Percentiles rank a stretch among this genome's conserved stretches.
phyloP scores from a whole-genome alignment of 2,888 invertebrate species.

The Pinctada fucata region DNA sequence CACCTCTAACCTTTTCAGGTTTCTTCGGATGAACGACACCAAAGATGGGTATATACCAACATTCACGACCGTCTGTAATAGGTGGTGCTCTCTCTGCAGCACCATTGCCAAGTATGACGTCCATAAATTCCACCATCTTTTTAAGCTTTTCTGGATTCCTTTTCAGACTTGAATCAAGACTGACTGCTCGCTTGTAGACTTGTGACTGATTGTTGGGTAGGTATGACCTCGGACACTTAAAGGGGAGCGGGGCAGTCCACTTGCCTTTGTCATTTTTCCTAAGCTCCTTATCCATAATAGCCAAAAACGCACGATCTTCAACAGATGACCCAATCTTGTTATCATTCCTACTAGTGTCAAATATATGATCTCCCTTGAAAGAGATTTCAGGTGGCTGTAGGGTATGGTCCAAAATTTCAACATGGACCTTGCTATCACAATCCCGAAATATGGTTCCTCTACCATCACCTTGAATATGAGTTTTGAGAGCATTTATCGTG shows the following conservation, averaged over 20 bases:
- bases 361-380: constrained; percentile 16
- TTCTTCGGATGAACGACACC: constrained; percentile 44
- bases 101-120: no score
- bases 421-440: constrained; percentile 8
- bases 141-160: no score
- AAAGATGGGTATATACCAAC: constrained; percentile 52
- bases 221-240: not conserved
- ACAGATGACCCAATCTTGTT: constrained; percentile 23
- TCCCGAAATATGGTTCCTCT: constrained; percentile 18
- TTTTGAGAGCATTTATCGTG: not conserved
- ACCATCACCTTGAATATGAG: constrained; percentile 14
- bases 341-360: constrained; percentile 13
- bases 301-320: constrained; percentile 28
- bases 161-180: no score
- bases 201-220: constrained; percentile 39
- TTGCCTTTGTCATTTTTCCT: constrained; percentile 3
- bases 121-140: no score
- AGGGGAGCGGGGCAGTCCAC: constrained; percentile 20
- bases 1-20: constrained; percentile 43
- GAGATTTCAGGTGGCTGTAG: not conserved
- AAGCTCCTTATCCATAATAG: constrained; percentile 27
- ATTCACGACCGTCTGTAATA: constrained; percentile 32
- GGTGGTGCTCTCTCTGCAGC: constrained; percentile 46
- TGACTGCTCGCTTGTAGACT: no score
- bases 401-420: constrained; percentile 3